phyloP scores from a whole-genome alignment of 2,888 invertebrate species.

The Amblyteles armatorius region DNA sequence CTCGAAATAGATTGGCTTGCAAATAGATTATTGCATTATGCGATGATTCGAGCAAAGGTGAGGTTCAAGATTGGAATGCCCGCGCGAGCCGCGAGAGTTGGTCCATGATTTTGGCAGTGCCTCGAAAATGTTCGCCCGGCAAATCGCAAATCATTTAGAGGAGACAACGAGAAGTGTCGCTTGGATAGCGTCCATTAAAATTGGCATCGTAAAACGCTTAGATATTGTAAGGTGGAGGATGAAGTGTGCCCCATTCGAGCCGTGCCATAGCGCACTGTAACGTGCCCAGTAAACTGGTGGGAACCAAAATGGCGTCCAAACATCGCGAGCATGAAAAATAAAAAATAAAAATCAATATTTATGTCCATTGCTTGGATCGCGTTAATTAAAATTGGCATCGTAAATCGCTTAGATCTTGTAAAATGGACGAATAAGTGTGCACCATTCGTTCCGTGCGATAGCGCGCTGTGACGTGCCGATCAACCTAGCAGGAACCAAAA shows the following conservation, averaged over 20 bases:
- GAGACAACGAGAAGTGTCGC: constrained; percentile 48
- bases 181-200: constrained; percentile 56
- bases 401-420: constrained; percentile 34
- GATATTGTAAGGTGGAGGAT: constrained; percentile 18
- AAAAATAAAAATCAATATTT: too few relatives aligned
- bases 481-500: too few relatives aligned
- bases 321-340: too few relatives aligned
- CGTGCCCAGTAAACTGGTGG: too few relatives aligned
- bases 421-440: not conserved
- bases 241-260: not conserved
- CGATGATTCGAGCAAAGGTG: constrained; percentile 71
- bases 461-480: too few relatives aligned
- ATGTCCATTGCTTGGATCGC: constrained; percentile 38
- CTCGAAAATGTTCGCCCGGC: constrained; percentile 33
- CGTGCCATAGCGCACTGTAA: too few relatives aligned
- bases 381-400: constrained; percentile 45
- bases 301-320: too few relatives aligned
- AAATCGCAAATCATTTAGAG: constrained; percentile 67
- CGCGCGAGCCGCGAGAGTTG: constrained; percentile 38
- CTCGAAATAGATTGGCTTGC: constrained; percentile 59
- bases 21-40: constrained; percentile 37
- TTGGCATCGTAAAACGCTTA: constrained; percentile 27
- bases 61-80: constrained; percentile 72
- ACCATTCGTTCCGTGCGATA: too few relatives aligned
- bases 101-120: constrained; percentile 68